phyloP scores from a whole-genome alignment of 2,888 invertebrate species.

The Dolomedes plantarius region DNA sequence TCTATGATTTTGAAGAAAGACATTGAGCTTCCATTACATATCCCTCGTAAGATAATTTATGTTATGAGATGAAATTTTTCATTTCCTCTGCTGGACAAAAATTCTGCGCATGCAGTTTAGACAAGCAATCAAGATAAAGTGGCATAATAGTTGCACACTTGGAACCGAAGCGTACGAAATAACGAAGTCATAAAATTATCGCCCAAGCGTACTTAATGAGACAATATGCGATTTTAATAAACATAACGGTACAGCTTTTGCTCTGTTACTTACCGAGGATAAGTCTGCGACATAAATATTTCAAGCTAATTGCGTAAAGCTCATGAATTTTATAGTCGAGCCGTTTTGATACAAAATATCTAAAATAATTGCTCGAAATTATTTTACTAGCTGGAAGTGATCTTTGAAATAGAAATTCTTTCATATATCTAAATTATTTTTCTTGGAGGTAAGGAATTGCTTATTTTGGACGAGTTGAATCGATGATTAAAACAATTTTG shows the following conservation, averaged over 20 bases:
- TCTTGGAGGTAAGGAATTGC: too few species aligned
- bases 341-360: background rate
- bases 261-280: background rate
- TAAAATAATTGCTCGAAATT: too few species aligned
- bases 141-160: background rate
- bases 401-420: too few species aligned
- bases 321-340: background rate
- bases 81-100: background rate
- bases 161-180: background rate
- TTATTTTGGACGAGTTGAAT: too few species aligned
- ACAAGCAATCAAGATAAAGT: background rate
- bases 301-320: constrained; percentile 19
- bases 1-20: too few species aligned
- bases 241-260: background rate
- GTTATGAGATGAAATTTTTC: background rate
- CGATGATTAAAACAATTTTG: too few species aligned
- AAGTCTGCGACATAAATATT: constrained; percentile 20
- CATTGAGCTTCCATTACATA: too few species aligned
- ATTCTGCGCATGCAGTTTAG: background rate
- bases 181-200: constrained; percentile 45
- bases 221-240: constrained; percentile 41
- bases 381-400: too few species aligned
- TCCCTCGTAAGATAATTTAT: too few species aligned
- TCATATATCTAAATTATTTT: too few species aligned
- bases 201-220: constrained; percentile 43